Evolutionary conservation across 2,888 invertebrate species (phyloP), one percentile per base, ranked within the genome.

Genomic region (Abrostola triplasia): DNA sequence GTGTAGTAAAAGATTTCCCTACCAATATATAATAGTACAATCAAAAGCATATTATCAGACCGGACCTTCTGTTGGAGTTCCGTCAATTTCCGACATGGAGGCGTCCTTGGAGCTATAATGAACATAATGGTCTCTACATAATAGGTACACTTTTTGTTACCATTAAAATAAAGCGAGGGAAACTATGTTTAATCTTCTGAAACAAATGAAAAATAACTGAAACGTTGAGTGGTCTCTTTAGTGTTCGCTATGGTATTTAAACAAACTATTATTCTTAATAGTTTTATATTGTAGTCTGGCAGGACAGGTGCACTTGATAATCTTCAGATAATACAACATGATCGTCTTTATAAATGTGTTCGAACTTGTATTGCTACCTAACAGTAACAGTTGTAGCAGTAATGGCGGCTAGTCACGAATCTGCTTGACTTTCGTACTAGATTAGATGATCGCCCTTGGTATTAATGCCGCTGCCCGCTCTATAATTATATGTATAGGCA

Each of bases 401-500:
- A 83, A 89, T 86, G 40, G 78, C 35, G 47, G 7, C 53, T 13
- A 70, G 84, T 85, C 89, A 89, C 88, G 88, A 72, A 71, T 80
- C 75, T 71, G 77, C 80, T 83, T 80, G 80, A 77, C 70, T 81
- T 82, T 77, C 70, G 61, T 72, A 73, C 70, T 74, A 77, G 67
- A 75, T 70, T 62, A 65, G 67, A 67, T 65, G 64, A 70, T 76
- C 80, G 84, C 84, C 88, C 85, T 86, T 87, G 84, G 70, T 78
- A 67, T 73, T 70, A 70, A 78, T 69, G 67, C 64, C 37, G 60
- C 70, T 64, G 69, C 60, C 67, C 63, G 65, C 52, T 70, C 82
- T 84, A 85, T 84, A 84, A 84, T 83, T 82, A 80, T 73, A 67
- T 70, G 44, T 47, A 24, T 24, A 8, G 24, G 44, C 10, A 70